Conservation (phyloP, 64 coral and sea anemone genomes). For the Trachythela sp. region DNA sequence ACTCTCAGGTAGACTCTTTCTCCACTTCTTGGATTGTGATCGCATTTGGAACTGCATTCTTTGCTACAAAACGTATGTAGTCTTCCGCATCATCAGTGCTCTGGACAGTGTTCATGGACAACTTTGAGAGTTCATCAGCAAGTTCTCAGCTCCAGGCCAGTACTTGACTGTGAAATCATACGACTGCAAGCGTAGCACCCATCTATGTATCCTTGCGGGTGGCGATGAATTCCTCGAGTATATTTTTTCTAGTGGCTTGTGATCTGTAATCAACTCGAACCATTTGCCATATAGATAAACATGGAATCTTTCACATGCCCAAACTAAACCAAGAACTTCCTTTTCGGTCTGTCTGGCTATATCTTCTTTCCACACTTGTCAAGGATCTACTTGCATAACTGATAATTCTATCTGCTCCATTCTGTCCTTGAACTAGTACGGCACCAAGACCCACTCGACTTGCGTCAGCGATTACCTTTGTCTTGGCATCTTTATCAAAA, state of each 20-base stretch:
- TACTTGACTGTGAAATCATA: not conserved
- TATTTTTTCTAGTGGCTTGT: not conserved
- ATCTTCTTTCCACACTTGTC: not conserved
- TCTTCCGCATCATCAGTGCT: not conserved
- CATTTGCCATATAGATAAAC: not conserved
- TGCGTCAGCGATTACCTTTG: constrained; percentile 2
- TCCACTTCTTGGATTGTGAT: constrained; percentile 2
- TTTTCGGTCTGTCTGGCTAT: not conserved
- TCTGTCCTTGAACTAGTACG: not conserved
- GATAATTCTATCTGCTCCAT: not conserved
- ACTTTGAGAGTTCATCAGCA: not conserved
- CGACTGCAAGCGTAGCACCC: not conserved
- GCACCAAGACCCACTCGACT: constrained; percentile 19
- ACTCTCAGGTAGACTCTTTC: not conserved
- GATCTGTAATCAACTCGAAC: constrained; percentile 6
- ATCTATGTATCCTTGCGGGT: not conserved
- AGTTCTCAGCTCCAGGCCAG: not conserved
- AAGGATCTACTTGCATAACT: not conserved
- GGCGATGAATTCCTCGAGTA: not conserved
- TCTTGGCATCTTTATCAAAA: constrained; percentile 1
- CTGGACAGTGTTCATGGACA: not conserved
- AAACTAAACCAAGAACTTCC: constrained; percentile 4
- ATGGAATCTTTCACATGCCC: not conserved
- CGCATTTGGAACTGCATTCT: not conserved
- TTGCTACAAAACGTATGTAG: not conserved